These are phyloP conservation scores for Gambusia holbrooki DNA, from an alignment of 2,113 vertebrate genomes.

Conservation along the genomic window DNA sequence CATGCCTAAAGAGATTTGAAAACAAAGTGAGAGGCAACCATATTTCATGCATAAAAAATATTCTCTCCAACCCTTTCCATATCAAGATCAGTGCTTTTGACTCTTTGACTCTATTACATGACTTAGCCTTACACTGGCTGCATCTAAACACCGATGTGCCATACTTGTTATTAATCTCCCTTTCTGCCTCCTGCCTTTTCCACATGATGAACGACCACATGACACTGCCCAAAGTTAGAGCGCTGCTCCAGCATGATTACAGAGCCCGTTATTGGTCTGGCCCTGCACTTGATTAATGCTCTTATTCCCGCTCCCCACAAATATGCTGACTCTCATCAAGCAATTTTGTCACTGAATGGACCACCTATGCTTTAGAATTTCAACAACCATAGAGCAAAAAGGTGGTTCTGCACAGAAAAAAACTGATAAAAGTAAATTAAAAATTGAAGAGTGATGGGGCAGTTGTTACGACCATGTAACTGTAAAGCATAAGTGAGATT, in stretches of 20 bases:
- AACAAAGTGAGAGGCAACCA: background rate
- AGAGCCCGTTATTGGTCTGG: constrained; percentile 75
- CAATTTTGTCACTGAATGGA: constrained; percentile 61
- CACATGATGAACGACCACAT: constrained; percentile 75
- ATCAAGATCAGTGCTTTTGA: constrained; percentile 60
- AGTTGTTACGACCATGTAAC: constrained; percentile 17
- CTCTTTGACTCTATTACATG: constrained; percentile 53
- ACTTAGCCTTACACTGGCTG: constrained; percentile 68
- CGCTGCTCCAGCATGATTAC: constrained; percentile 73
- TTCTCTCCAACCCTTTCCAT: constrained; percentile 11
- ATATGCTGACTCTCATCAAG: constrained; percentile 78
- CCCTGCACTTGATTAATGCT: constrained; percentile 80
- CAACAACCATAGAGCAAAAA: constrained; percentile 52
- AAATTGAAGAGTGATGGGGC: constrained; percentile 48
- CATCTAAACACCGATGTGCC: constrained; percentile 78
- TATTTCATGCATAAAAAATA: background rate
- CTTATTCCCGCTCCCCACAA: constrained; percentile 64
- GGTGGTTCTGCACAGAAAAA: constrained; percentile 31
- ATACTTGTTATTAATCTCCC: constrained; percentile 81
- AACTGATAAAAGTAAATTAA: constrained; percentile 33
- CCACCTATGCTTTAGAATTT: constrained; percentile 52
- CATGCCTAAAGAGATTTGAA: background rate
- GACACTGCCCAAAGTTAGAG: constrained; percentile 68
- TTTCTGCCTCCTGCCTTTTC: constrained; percentile 59
- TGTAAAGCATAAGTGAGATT: constrained; percentile 24